Evolutionary conservation across 2,888 invertebrate species (phyloP).

Genomic region (Melitaea athalia): DNA sequence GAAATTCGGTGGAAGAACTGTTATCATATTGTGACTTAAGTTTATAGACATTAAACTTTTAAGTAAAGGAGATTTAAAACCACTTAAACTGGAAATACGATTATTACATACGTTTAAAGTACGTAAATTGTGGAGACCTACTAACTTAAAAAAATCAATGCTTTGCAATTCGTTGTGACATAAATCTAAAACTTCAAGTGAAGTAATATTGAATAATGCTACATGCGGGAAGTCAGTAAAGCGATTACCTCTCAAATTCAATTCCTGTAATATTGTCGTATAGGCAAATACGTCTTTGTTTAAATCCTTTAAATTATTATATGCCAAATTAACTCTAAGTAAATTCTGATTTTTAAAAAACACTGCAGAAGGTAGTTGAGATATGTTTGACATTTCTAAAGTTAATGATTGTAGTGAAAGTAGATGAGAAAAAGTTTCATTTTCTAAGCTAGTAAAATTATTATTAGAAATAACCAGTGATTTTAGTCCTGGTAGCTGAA

Average conservation of each 20-base stretch:
- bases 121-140: slow-evolving; percentile 87
- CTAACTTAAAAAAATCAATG: slow-evolving; percentile 89
- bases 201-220: slow-evolving; percentile 88
- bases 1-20: slow-evolving; percentile 91
- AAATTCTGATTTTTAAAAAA: slow-evolving; percentile 91
- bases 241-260: slow-evolving; percentile 87
- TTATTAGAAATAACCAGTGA: slow-evolving; percentile 89
- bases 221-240: slow-evolving; percentile 91
- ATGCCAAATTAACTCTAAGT: slow-evolving; percentile 86
- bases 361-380: slow-evolving; percentile 85
- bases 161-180: slow-evolving; percentile 86
- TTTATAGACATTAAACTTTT: slow-evolving; percentile 88
- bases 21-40: slow-evolving; percentile 88
- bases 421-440: slow-evolving; percentile 88
- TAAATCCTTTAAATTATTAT: slow-evolving; percentile 86
- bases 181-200: slow-evolving; percentile 87
- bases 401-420: slow-evolving; percentile 89
- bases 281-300: slow-evolving; percentile 88
- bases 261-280: slow-evolving; percentile 88
- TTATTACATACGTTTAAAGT: slow-evolving; percentile 89
- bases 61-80: slow-evolving; percentile 89
- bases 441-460: slow-evolving; percentile 88
- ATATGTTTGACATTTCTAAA: slow-evolving; percentile 86
- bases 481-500: slow-evolving; percentile 89
- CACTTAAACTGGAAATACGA: slow-evolving; percentile 87